These are phyloP conservation scores for Lophotis ruficrista DNA, from an alignment of 2,113 vertebrate genomes.

Conservation along the genomic window DNA sequence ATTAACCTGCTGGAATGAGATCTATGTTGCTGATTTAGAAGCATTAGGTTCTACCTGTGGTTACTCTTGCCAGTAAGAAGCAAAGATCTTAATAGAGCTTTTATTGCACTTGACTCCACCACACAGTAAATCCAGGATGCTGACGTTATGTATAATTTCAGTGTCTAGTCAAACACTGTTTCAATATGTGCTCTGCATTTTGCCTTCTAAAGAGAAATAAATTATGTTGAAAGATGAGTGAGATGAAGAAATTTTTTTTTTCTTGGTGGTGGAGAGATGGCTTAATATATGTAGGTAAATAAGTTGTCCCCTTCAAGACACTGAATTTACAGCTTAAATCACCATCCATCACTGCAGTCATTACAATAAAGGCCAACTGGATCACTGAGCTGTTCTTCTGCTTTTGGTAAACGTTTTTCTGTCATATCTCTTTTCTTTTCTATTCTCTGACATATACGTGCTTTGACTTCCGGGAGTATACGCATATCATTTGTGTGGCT, in stretches of 20 bases:
- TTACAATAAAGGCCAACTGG: not conserved
- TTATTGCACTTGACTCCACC: not conserved
- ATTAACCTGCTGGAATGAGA: slow-evolving; percentile 7
- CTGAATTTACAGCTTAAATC: not conserved
- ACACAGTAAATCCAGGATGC: not conserved
- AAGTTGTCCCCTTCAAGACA: not conserved
- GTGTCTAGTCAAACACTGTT: not conserved
- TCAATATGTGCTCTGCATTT: not conserved
- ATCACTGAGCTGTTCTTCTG: not conserved
- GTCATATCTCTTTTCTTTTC: not conserved
- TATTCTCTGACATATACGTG: accelerated
- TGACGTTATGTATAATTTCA: not conserved
- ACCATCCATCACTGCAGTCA: not conserved
- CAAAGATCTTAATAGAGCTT: not conserved
- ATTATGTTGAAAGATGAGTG: not conserved
- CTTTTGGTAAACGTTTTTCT: not conserved
- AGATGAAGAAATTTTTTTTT: not conserved
- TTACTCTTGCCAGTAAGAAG: not conserved
- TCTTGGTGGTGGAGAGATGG: not conserved
- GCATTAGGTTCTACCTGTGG: not conserved
- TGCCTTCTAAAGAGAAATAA: not conserved
- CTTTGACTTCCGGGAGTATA: not conserved
- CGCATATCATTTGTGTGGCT: accelerated
- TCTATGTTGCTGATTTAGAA: not conserved
- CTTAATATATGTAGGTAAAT: not conserved